Percentiles rank a stretch among this genome's conserved stretches.
These are phyloP conservation scores for Psittacara wagleri DNA, from an alignment of 2,113 vertebrate species.

Conservation along the genomic window DNA sequence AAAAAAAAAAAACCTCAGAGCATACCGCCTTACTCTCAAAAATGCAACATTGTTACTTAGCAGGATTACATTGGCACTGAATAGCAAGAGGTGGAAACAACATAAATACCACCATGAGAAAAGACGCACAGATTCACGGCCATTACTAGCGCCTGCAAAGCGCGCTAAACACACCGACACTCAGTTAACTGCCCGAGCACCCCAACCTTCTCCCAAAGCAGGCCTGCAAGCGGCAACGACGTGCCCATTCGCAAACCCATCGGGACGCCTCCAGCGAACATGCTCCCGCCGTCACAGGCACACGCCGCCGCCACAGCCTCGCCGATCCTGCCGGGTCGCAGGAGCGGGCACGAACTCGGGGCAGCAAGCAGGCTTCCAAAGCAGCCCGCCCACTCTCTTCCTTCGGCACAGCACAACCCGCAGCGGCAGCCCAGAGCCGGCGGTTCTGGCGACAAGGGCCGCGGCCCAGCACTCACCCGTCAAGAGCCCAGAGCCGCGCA, in stretches of 20 bases:
- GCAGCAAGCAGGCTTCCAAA: neutral
- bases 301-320: too few species aligned
- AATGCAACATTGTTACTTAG: fast-evolving
- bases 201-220: neutral
- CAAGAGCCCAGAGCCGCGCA: slow-evolving; percentile 89
- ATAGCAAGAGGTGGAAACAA: neutral
- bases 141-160: fast-evolving
- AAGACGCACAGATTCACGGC: fast-evolving
- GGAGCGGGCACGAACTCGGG: fast-evolving
- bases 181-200: neutral
- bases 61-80: neutral
- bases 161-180: fast-evolving
- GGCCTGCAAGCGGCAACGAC: neutral
- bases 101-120: fast-evolving
- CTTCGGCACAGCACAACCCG: fast-evolving
- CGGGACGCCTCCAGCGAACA: fast-evolving
- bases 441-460: too few species aligned
- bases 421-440: neutral
- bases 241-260: fast-evolving
- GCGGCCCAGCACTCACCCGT: slow-evolving; percentile 74
- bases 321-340: fast-evolving
- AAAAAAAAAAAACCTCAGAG: neutral
- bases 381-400: neutral
- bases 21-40: fast-evolving
- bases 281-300: neutral